Conservation (phyloP, 92 coral and sea anemone species). For the Umimayanthus kanabou region DNA sequence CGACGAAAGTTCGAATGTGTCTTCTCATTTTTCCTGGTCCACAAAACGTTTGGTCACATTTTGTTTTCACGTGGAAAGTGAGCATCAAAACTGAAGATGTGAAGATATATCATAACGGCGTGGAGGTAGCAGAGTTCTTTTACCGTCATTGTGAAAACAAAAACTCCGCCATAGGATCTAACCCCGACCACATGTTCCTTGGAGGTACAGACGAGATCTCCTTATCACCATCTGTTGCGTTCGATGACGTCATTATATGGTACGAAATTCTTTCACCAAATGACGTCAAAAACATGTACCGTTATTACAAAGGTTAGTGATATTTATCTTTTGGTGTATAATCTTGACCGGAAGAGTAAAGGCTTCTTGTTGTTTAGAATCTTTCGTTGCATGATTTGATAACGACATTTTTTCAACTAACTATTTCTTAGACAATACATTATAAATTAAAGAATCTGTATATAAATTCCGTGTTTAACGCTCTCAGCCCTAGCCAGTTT, state of each 20-base stretch:
- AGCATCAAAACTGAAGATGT: neutral
- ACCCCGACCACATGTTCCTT: neutral
- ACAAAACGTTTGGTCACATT: constrained; percentile 44
- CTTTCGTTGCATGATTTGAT: no score
- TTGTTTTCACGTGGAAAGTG: constrained; percentile 9
- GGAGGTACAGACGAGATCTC: neutral
- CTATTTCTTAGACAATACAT: no score
- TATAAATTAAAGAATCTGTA: no score
- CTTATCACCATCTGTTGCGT: constrained; percentile 35
- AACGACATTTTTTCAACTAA: no score
- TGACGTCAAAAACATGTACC: constrained; percentile 22
- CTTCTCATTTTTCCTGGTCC: neutral
- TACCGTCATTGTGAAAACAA: neutral
- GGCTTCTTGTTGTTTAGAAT: no score
- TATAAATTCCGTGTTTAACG: no score
- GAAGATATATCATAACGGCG: constrained; percentile 37
- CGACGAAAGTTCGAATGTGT: neutral
- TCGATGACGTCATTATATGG: constrained; percentile 42
- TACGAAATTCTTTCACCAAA: neutral
- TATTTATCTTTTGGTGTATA: neutral
- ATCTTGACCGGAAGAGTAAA: no score
- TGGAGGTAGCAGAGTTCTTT: neutral
- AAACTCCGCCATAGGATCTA: neutral
- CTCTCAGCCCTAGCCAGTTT: no score
- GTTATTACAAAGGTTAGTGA: constrained; percentile 49